Base-by-base conservation (phyloP, 2,797 vertebrate genomes). In the Denticeps clupeoides region DNA sequence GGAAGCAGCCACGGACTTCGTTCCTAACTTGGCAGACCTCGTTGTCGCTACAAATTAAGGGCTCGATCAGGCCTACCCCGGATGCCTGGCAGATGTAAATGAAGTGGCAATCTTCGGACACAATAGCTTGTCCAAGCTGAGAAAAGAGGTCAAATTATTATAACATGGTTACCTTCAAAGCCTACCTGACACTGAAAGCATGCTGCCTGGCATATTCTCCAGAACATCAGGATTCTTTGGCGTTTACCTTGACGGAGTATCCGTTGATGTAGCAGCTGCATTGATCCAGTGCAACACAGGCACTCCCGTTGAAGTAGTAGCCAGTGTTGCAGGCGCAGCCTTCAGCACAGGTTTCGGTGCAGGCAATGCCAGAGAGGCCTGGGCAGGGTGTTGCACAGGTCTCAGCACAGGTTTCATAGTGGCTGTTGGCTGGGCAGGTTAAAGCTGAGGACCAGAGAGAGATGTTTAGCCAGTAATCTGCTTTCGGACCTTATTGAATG, bases 231-330 rank as follows among this genome's bases (percentile, higher is more conserved):
- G n/a, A n/a, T n/a, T n/a, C n/a, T n/a, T n/a, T n/a, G n/a, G n/a
- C n/a, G n/a, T n/a, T n/a, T 37, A 89, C 87, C 79, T 73, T 77
- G 31, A 82, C 89, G 5, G 80, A 84, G 45, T 32, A 68, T 10
- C 86, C 86, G 0, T 79, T 65, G 3, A 79, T 69, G 51, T 77
- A 87, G 60, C 89, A 90, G 59, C 87, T 82, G 11, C 89, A 90
- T 18, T 78, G 49, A 6, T 65, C 44, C n/a, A 77, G 59, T 38
- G 69, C 65, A 43, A 89, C 69, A 1, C 88, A 90, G 5, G 1
- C 41, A 3, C 80, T 59, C 7, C 88, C 85, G 0, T 85, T 66
- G 24, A 74, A 87, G 58, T 82, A 49, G 59, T 77, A 89, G 28
- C 79, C 83, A 0, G 47, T n/a, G 46, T 89, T 58, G 32, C 87